Evolutionary conservation across 2,113 vertebrate genomes (phyloP).

Genomic region (Boulengeromyrus knoepffleri): DNA sequence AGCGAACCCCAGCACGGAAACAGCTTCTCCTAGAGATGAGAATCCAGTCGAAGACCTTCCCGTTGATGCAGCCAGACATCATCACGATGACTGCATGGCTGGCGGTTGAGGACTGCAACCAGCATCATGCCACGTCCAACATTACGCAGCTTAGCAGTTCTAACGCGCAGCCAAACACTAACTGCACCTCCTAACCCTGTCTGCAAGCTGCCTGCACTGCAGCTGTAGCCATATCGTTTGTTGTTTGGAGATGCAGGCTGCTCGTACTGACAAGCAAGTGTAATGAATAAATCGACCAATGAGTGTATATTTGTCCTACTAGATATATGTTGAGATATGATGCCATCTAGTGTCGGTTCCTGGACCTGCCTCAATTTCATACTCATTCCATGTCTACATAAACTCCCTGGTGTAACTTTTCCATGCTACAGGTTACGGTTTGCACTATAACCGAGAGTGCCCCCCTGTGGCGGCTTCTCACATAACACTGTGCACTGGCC

Average conservation of each 20-base stretch:
- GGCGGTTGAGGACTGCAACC: background rate
- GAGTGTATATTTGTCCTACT: background rate
- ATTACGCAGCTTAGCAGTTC: background rate
- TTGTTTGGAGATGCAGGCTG: background rate
- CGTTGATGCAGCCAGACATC: conserved; percentile 82
- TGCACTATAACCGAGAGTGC: background rate
- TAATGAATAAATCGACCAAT: background rate
- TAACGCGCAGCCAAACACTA: background rate
- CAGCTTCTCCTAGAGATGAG: conserved; percentile 90
- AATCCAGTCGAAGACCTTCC: conserved; percentile 87
- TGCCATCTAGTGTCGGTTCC: background rate
- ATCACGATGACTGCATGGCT: conserved; percentile 70
- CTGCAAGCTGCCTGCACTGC: background rate
- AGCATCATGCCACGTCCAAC: background rate
- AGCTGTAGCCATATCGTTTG: background rate
- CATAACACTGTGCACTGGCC: background rate
- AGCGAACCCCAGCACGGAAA: conserved; percentile 88
- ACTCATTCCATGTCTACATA: background rate
- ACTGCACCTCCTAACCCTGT: background rate
- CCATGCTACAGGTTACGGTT: background rate
- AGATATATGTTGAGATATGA: background rate
- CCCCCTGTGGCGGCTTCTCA: background rate
- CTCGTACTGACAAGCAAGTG: background rate
- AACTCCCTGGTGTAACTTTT: background rate
- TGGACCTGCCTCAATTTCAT: background rate